These are phyloP conservation scores for Phoxinus phoxinus DNA, from an alignment of 2,113 vertebrate genomes.

Conservation along the genomic window DNA sequence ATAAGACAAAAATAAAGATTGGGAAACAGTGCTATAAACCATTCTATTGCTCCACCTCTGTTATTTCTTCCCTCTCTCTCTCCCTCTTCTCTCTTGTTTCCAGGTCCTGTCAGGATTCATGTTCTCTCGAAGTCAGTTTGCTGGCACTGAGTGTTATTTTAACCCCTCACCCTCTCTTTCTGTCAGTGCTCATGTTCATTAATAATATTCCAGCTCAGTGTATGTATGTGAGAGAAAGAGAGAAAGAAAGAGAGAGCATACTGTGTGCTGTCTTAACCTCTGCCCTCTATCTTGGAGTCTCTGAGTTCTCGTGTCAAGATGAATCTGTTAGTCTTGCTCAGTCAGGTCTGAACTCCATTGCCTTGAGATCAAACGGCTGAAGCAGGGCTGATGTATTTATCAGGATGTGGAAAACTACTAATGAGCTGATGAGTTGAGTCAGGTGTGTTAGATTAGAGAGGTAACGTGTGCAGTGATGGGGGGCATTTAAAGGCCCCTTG, in stretches of 20 bases:
- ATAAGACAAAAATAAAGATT: neutral
- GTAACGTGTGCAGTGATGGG: neutral
- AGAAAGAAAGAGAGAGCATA: neutral
- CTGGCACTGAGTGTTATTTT: constrained; percentile 52
- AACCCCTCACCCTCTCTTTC: constrained; percentile 50
- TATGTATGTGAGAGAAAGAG: neutral
- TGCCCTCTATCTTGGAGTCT: constrained; percentile 40
- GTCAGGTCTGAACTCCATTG: constrained; percentile 50
- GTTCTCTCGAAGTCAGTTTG: constrained; percentile 44
- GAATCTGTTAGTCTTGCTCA: constrained; percentile 51
- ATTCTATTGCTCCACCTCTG: constrained; percentile 41
- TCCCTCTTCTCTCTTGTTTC: neutral
- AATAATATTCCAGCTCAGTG: constrained; percentile 6
- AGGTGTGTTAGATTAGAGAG: constrained; percentile 20
- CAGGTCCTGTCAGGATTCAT: constrained; percentile 35
- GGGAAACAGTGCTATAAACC: constrained; percentile 10
- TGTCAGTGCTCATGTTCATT: constrained; percentile 49
- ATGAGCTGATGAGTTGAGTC: constrained; percentile 3
- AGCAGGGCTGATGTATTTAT: constrained; percentile 18
- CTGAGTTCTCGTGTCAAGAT: constrained; percentile 50
- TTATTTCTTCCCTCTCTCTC: neutral
- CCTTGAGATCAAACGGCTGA: constrained; percentile 43
- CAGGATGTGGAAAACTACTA: constrained; percentile 7
- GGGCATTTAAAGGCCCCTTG: neutral
- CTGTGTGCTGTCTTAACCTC: constrained; percentile 54